A percentile compares a stretch with the other conserved stretches of the same genome.
Evolutionary conservation across 2,113 vertebrate genomes (phyloP).

Genomic region (Scophthalmus maximus): DNA sequence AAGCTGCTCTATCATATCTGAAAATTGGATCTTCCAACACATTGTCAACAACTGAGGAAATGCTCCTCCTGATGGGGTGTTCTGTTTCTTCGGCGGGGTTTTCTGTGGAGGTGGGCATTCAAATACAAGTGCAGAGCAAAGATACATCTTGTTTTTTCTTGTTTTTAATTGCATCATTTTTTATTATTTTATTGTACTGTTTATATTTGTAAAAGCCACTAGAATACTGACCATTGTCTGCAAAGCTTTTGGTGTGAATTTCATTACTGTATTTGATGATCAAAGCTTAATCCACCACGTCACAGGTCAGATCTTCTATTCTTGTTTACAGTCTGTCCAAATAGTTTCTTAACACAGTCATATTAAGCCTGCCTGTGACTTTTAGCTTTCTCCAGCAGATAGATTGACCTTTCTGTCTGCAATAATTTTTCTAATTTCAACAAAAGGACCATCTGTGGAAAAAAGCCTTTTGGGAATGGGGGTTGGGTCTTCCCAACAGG

Average conservation of each 20-base stretch:
- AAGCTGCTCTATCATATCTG: constrained; percentile 57
- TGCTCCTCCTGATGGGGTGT: not conserved
- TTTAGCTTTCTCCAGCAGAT: constrained; percentile 9
- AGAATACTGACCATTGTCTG: no score
- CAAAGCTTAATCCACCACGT: not conserved
- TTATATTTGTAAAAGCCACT: not conserved
- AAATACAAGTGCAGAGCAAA: no score
- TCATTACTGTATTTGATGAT: no score
- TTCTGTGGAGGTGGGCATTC: not conserved
- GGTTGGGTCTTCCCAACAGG: constrained; percentile 8
- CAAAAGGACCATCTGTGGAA: no score
- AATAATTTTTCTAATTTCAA: constrained; percentile 49
- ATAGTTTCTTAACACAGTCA: not conserved
- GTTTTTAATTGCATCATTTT: no score
- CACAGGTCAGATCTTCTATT: not conserved
- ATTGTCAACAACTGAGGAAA: constrained; percentile 37
- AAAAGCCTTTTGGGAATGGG: constrained; percentile 44
- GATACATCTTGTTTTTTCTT: no score
- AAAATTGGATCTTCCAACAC: constrained; percentile 50
- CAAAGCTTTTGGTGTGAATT: no score
- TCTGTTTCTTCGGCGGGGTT: constrained; percentile 2
- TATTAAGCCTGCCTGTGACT: not conserved
- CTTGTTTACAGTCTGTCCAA: not conserved
- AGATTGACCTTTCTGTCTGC: constrained; percentile 46
- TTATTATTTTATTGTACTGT: not conserved